Evolutionary conservation across 64 coral and sea anemone species (phyloP), one percentile per base, ranked within the genome.

Genomic region (Pachyseris speciosa): DNA sequence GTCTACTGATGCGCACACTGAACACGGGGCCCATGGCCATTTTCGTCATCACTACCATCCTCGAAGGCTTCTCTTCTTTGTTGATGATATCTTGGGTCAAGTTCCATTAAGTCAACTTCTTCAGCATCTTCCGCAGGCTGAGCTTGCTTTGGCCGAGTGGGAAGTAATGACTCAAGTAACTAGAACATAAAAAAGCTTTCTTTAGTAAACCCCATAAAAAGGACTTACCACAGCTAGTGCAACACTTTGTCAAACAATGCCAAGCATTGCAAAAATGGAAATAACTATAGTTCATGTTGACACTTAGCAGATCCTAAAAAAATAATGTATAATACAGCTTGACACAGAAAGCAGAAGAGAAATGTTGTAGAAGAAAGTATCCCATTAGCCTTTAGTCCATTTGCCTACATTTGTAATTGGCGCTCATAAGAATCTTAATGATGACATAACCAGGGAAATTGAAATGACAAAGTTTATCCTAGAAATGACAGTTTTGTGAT

Each of bases 111-210:
- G 45, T 99, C 97, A 3, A 99, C 97, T 57, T 99, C 97, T 53
- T 95, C 94, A 8, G 84, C 90, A 31, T 99, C 97, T 9, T 99
- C 94, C 44, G 68, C 78, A 38, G 71, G 52, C 22, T 49, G 77
- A 9, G 57, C 32, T 9, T 74, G 69, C 28, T 90, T 90, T 15
- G 97, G 93, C 78, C 97, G 90, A 6, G 89, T 30, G 0, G 97
- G 97, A n/a, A 99, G 67, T 36, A 99, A 65, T 45, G 69, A 69
- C 22, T 99, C 97, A n/a, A 99, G 94, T 93, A 95, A 71, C 97
- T 99, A 67, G 26, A n/a, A 75, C 50, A 61, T 36, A 7, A 49
- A 31, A 22, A 31, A 49, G 45, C 72, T 61, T 7, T 19, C 63
- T 20, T 33, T 39, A 37, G 4, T 34, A 16, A 69, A 37, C 12